Conservation (phyloP, 2,888 invertebrate species). For the Machimus rusticus region DNA sequence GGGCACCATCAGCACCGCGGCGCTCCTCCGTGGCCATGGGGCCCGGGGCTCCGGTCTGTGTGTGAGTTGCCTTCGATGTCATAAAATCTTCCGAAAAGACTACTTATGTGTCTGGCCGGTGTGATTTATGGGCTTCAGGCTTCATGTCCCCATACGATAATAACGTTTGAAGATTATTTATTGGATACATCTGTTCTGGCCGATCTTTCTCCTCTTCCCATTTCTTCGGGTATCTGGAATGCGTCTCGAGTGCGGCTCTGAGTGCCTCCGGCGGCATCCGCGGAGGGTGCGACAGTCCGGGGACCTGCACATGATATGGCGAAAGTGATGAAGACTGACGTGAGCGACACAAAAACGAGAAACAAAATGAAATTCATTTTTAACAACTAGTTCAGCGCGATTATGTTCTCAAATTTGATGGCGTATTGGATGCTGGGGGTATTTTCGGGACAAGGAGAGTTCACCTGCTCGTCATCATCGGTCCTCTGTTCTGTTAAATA, state of each 20-base stretch:
- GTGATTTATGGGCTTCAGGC: conserved; percentile 71
- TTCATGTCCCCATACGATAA: conserved; percentile 64
- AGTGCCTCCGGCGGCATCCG: neutral
- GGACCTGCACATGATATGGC: conserved; percentile 6
- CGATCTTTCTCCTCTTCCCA: conserved; percentile 27
- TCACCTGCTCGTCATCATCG: neutral
- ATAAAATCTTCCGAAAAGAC: conserved; percentile 43
- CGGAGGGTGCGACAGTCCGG: neutral
- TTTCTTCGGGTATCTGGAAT: conserved; percentile 35
- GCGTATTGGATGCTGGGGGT: neutral
- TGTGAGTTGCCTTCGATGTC: conserved; percentile 39
- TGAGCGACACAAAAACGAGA: neutral
- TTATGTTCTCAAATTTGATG: neutral
- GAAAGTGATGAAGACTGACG: conserved; percentile 40
- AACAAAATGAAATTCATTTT: neutral
- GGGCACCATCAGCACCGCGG: neutral
- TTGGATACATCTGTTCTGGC: conserved; percentile 50
- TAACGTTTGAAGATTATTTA: conserved; percentile 48
- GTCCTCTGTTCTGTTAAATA: neutral
- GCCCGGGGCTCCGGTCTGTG: neutral
- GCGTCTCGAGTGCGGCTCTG: conserved; percentile 9
- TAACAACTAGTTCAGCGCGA: neutral
- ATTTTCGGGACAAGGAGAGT: neutral
- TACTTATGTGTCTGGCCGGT: conserved; percentile 44
- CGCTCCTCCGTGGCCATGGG: neutral